A percentile compares a stretch with the other conserved stretches of the same genome.
Evolutionary conservation across 35 echinoderm and acorn worm species (phyloP).

Genomic region (Hemicentrotus pulcherrimus): DNA sequence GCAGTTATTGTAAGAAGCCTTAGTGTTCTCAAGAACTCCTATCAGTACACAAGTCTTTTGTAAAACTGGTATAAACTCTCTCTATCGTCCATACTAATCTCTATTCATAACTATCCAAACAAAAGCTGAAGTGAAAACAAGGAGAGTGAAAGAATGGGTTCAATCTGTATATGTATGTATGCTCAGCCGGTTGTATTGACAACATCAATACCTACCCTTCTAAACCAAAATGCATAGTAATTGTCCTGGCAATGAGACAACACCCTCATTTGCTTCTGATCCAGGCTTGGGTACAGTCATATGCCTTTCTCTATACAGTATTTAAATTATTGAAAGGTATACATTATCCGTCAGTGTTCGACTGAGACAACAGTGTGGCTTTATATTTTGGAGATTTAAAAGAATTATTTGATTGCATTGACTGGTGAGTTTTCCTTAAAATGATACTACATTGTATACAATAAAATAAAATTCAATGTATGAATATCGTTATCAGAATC

Average conservation of each 20-base stretch:
- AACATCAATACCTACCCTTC: background rate
- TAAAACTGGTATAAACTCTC: background rate
- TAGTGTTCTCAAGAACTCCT: background rate
- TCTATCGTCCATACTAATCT: background rate
- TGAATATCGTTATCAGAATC: too few species aligned
- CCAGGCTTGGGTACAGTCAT: background rate
- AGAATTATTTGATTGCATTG: too few species aligned
- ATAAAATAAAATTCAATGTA: too few species aligned
- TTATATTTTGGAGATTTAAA: too few species aligned
- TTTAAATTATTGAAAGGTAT: background rate
- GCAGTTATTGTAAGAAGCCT: background rate
- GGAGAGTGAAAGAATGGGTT: background rate
- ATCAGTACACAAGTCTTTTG: background rate
- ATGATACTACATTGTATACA: too few species aligned
- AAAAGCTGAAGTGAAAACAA: background rate
- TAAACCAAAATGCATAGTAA: background rate
- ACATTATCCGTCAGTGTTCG: too few species aligned
- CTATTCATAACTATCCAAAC: background rate
- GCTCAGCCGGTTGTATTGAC: background rate
- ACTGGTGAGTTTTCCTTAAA: too few species aligned
- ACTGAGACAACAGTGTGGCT: too few species aligned
- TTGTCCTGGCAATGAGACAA: slow-evolving; percentile 9
- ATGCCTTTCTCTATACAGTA: background rate
- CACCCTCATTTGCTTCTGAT: background rate
- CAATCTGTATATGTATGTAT: background rate